Base-by-base conservation (phyloP, 2,888 invertebrate genomes). In the Zygaena filipendulae region DNA sequence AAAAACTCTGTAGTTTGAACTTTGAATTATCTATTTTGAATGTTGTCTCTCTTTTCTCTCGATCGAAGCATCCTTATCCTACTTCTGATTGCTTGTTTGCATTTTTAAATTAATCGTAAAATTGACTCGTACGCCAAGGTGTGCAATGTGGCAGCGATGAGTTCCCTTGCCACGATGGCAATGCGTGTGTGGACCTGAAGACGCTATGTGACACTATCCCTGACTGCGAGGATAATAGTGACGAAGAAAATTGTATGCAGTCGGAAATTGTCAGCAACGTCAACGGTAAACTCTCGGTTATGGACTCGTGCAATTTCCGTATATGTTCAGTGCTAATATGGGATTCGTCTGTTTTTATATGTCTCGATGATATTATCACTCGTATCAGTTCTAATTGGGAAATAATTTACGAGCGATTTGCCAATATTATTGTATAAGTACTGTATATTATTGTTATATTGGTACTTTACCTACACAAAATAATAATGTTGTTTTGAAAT, bases 211-310 rank as follows among this genome's bases (percentile, higher is more conserved):
- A 88, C 59, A 80, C 80, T 46, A 49, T 51, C 48, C 52, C 54
- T 43, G 83, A 88, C 61, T 89, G 89, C 70, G 59, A 49, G 42
- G 86, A 88, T 58, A 60, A 70, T 53, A 85, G 84, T 47, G 88
- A 87, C 59, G 87, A 88, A 61, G 61, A 66, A 45, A 69, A 77
- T 62, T 84, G 84, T 63, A 6, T 16, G 16, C 16, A 6, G 16
- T 6, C 5, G 16, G 16, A 16, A 4, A 16, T 32, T 24, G 21
- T 9, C 8, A 14, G 13, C 21, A 12, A 21, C n/a, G n/a, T n/a
- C 13, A 13, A 23, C 22, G 22, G 24, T 16, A 21, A 27, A 12
- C 32, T 33, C 5, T 29, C 25, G 33, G 33, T 29, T 16, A 16
- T 4, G n/a, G n/a, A n/a, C n/a, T n/a, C n/a, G n/a, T n/a, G n/a